These are phyloP conservation scores for Brachionus calyciflorus DNA, from an alignment of 1,140 invertebrate species.

Conservation along the genomic window DNA sequence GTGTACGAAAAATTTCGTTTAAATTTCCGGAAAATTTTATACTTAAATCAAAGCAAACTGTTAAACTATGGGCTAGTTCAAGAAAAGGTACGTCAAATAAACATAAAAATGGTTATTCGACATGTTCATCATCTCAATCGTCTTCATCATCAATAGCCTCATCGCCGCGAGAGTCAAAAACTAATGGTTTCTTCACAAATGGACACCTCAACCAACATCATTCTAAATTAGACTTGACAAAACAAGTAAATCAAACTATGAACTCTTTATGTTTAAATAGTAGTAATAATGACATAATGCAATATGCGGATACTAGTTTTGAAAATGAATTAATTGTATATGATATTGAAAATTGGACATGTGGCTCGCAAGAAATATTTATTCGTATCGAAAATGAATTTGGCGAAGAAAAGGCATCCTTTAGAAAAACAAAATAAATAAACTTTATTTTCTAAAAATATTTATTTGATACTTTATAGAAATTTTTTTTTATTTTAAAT, in stretches of 20 bases:
- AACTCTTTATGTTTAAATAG: conserved; percentile 25
- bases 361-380: conserved; percentile 43
- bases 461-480: no score
- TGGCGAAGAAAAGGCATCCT: conserved; percentile 42
- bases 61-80: conserved; percentile 44
- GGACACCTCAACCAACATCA: background rate
- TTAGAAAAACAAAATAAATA: conserved; percentile 45
- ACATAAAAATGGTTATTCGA: background rate
- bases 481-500: no score
- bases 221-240: background rate
- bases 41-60: conserved; percentile 43
- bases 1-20: conserved; percentile 39
- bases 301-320: conserved; percentile 16
- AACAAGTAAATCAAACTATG: conserved; percentile 17
- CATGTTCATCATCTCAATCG: background rate
- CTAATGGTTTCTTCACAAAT: background rate
- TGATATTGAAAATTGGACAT: conserved; percentile 47
- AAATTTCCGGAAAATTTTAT: conserved; percentile 46
- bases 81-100: background rate
- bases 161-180: background rate
- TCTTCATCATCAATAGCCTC: background rate
- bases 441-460: conserved; percentile 10
- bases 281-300: background rate
- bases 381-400: conserved; percentile 47
- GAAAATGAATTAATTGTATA: conserved; percentile 44